Evolutionary conservation across 2,888 invertebrate species (phyloP).

Genomic region (Drosophila borborema): DNA sequence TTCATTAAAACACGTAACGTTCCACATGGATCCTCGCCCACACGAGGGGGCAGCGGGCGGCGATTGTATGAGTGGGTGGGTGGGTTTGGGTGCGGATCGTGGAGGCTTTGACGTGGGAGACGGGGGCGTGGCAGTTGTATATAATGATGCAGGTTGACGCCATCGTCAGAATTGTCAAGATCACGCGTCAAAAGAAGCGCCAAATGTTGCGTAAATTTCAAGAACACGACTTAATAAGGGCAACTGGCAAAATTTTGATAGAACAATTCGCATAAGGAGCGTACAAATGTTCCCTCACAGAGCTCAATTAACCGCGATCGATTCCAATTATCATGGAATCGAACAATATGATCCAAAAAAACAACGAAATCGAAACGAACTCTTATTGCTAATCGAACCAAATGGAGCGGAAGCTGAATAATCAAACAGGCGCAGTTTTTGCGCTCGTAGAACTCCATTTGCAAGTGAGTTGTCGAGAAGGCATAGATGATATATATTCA

Average conservation of each 20-base stretch:
- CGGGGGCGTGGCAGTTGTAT: slow-evolving; percentile 8
- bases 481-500: background rate
- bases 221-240: slow-evolving; percentile 66
- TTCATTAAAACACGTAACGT: slow-evolving; percentile 14
- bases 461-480: background rate
- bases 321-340: slow-evolving; percentile 4
- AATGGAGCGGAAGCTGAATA: background rate
- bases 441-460: background rate
- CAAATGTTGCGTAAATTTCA: slow-evolving; percentile 80
- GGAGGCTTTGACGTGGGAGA: background rate
- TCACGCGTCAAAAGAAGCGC: slow-evolving; percentile 71
- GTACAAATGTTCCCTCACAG: slow-evolving; percentile 21
- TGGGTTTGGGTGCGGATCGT: slow-evolving; percentile 12
- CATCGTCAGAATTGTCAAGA: slow-evolving; percentile 64
- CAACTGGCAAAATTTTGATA: slow-evolving; percentile 37
- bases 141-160: slow-evolving; percentile 68
- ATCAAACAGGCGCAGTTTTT: background rate
- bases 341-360: background rate
- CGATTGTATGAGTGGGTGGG: slow-evolving; percentile 9
- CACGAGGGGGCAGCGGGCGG: slow-evolving; percentile 49
- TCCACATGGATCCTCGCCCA: slow-evolving; percentile 44
- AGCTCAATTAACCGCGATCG: slow-evolving; percentile 9
- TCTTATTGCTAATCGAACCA: background rate
- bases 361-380: background rate
- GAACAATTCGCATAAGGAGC: slow-evolving; percentile 43